Evolutionary conservation across 1,140 invertebrate species (phyloP).

Genomic region (Leptinotarsa texana): DNA sequence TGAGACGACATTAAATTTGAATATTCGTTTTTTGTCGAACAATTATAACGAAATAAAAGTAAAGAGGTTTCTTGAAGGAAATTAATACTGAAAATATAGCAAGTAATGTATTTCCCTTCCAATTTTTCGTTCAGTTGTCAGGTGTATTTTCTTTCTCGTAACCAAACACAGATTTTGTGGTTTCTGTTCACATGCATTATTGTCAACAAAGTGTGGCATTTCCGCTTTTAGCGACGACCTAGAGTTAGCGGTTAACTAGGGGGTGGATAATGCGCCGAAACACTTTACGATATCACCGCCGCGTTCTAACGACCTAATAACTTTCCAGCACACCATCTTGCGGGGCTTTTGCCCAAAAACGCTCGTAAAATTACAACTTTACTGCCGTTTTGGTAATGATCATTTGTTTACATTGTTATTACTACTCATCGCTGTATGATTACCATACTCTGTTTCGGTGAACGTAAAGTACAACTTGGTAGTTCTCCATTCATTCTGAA

Average conservation of each 20-base stretch:
- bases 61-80: too few species aligned
- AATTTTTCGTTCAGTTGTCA: too few species aligned
- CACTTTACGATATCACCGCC: conserved; percentile 45
- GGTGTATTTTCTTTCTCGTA: not conserved
- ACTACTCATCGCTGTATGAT: conserved; percentile 2
- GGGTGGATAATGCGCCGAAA: conserved; percentile 41
- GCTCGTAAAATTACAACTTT: conserved; percentile 34
- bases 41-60: too few species aligned
- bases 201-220: not conserved
- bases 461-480: not conserved
- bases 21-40: too few species aligned
- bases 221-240: conserved; percentile 10
- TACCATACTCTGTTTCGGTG: not conserved
- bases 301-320: conserved; percentile 43
- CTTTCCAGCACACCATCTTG: conserved; percentile 27
- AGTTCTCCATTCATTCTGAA: too few species aligned
- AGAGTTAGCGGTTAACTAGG: conserved; percentile 29
- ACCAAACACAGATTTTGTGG: not conserved
- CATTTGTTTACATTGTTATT: conserved; percentile 24
- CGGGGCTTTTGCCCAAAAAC: conserved; percentile 30
- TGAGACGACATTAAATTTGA: too few species aligned
- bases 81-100: too few species aligned
- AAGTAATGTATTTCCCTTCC: too few species aligned
- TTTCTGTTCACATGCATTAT: conserved; percentile 7
- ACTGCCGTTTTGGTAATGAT: conserved; percentile 17